Base-by-base conservation (phyloP, 2,113 vertebrate genomes). In the Potamarius usumacintae region DNA sequence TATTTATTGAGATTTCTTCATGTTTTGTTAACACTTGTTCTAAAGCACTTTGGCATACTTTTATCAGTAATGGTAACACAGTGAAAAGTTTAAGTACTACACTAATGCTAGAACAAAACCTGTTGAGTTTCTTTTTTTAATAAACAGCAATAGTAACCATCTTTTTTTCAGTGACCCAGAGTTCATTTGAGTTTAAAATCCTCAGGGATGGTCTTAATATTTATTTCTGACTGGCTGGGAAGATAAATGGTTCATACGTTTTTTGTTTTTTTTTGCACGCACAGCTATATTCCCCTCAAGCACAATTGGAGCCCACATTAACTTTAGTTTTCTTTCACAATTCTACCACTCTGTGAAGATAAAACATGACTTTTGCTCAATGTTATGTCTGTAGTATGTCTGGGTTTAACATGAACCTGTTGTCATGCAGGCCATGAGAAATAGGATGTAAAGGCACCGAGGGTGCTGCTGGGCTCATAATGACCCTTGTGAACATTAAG, bases 401-500 rank as follows among this genome's bases (percentile, higher is more conserved):
- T 55, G 27, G n/a, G 27, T 80, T 30, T 20, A 80, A 58, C 77
- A 57, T 8, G 7, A 79, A 6, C 48, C 10, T n/a, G 48, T 79
- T 55, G 52, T 79, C 77, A 57, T 42, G 27, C 60, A 74, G 67
- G 76, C 55, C 60, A 34, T 86, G 48, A 84, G 42, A 87, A 77
- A 69, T 72, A 18, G 22, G 22, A 77, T 52, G 74, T 77, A 48
- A 53, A n/a, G 48, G 22, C 25, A 6, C 22, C 74, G 22, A 53
- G 48, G 74, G 74, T 77, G 74, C 74, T 52, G 74, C 74, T 69
- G 67, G 60, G 77, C 83, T 82, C 67, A 82, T 87, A 85, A 90
- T 82, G 83, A 87, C 83, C 79, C 81, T 83, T 87, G 60, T 62
- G 42, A 63, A 69, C 79, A 83, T 89, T 83, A 81, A 80, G 65